A percentile compares a stretch with the other conserved stretches of the same genome.
Conservation (phyloP, 2,797 vertebrate genomes). For the Galaxias olidus region DNA sequence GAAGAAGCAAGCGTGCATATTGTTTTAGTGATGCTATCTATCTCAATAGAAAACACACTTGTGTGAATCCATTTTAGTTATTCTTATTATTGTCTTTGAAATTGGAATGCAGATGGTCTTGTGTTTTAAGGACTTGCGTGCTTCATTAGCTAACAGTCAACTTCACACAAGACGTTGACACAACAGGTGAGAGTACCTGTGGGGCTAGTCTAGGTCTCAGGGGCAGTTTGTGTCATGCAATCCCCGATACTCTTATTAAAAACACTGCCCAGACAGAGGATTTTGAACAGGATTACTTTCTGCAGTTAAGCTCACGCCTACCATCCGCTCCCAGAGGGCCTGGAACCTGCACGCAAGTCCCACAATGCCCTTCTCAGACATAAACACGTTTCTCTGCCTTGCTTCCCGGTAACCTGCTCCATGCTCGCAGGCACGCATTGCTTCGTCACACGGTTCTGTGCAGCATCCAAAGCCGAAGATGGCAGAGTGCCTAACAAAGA, state of each 20-base stretch:
- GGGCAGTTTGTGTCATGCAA: slow-evolving; percentile 69
- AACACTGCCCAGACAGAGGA: slow-evolving; percentile 54
- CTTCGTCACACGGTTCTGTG: no score
- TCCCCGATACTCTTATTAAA: slow-evolving; percentile 72
- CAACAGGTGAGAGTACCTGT: slow-evolving; percentile 58
- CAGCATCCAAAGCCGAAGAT: no score
- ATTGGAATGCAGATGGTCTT: slow-evolving; percentile 7
- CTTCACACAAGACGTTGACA: slow-evolving; percentile 21
- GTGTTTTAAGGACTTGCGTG: slow-evolving; percentile 34
- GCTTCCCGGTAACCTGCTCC: no score
- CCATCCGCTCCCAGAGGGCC: slow-evolving; percentile 29
- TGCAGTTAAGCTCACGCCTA: slow-evolving; percentile 5
- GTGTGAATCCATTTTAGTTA: no score
- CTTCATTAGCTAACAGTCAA: slow-evolving; percentile 54
- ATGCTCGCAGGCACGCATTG: no score
- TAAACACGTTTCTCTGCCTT: slow-evolving; percentile 31
- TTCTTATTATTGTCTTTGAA: not conserved
- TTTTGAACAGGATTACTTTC: slow-evolving; percentile 53
- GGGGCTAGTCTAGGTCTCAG: slow-evolving; percentile 16
- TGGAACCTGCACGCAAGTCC: slow-evolving; percentile 56
- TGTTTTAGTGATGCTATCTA: no score
- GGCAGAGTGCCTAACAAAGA: no score
- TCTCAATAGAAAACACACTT: no score
- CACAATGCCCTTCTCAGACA: not conserved
- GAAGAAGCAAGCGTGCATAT: no score